phyloP scores from a whole-genome alignment of 2,797 vertebrate species.

The Enteromius unitaeniatus region DNA sequence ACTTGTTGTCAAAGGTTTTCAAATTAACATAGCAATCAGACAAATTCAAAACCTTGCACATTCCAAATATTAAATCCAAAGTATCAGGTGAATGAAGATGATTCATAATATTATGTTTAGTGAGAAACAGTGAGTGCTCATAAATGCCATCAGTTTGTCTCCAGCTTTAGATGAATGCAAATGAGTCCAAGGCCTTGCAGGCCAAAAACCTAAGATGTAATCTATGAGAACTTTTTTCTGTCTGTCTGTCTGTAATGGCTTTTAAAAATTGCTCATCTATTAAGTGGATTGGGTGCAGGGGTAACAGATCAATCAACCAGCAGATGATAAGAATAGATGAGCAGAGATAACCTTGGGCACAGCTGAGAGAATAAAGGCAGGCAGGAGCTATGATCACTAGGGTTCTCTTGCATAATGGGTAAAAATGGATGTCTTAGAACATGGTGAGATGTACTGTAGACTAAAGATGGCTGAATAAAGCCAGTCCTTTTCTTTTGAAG shows the following conservation, averaged over 20 bases:
- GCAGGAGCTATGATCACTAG: conserved; percentile 58
- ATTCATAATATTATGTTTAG: conserved; percentile 16
- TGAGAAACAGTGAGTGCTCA: conserved; percentile 28
- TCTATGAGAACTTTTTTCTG: conserved; percentile 66
- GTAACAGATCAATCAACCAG: conserved; percentile 83
- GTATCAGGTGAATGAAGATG: background rate
- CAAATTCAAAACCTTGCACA: conserved; percentile 19
- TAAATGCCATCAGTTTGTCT: conserved; percentile 27
- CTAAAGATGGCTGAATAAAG: conserved; percentile 16
- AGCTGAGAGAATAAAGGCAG: conserved; percentile 67
- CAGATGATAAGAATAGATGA: conserved; percentile 81
- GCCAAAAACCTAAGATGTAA: conserved; percentile 60
- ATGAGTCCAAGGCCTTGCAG: conserved; percentile 36
- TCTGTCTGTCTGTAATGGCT: conserved; percentile 62
- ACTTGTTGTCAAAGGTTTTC: conserved; percentile 26
- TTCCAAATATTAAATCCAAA: background rate
- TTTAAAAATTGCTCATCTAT: conserved; percentile 80
- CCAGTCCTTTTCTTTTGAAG: background rate
- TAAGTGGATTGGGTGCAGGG: conserved; percentile 75
- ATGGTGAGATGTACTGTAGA: conserved; percentile 3
- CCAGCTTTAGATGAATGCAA: conserved; percentile 37
- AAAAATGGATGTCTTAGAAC: conserved; percentile 53
- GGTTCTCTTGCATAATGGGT: conserved; percentile 48
- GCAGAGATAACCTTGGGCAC: conserved; percentile 79
- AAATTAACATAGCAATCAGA: conserved; percentile 27